Evolutionary conservation across 2,888 invertebrate species (phyloP), one percentile per base, ranked within the genome.

Genomic region (Antitype chi): DNA sequence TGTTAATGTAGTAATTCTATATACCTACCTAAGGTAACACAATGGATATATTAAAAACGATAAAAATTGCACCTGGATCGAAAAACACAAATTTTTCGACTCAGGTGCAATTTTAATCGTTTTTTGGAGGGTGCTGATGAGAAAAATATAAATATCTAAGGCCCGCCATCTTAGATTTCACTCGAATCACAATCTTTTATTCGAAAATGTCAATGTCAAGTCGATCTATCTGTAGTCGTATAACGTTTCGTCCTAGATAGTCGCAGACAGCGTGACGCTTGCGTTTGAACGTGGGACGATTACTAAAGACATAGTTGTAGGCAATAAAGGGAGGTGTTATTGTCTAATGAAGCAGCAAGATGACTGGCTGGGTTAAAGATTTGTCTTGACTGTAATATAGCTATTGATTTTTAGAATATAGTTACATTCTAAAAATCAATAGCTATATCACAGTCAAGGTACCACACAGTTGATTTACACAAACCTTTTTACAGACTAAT

Each of bases 241-340:
- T 66, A 15, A 49, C 8, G 2, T 49, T 49, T 43, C 20, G 28
- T 73, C n/a, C 20, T 20, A 0, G 15, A 67, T 49, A 6, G 25
- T n/a, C 28, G 13, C 28, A 80, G 79, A 81, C 79, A 4, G 63
- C n/a, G n/a, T 25, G 74, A 15, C 76, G 49, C 76, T 60, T n/a
- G 8, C 6, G 8, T 13, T n/a, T 13, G 17, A 25, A 28, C 59
- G 74, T 57, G 47, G 5, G 25, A 23, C 47, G 20, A 20, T 47
- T 73, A 38, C 9, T 38, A 28, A 74, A 6, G 17, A 59, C 47
- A n/a, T 7, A 49, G 17, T 76, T n/a, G 23, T 60, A 32, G 43
- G 32, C 47, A 17, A 28, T 15, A 47, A 70, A 70, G 43, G 3
- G 43, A 49, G 1, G 3, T 9, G 11, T 57, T 28, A n/a, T 63